Base-by-base conservation (phyloP, 2,113 vertebrate genomes). In the Anoplopoma fimbria region DNA sequence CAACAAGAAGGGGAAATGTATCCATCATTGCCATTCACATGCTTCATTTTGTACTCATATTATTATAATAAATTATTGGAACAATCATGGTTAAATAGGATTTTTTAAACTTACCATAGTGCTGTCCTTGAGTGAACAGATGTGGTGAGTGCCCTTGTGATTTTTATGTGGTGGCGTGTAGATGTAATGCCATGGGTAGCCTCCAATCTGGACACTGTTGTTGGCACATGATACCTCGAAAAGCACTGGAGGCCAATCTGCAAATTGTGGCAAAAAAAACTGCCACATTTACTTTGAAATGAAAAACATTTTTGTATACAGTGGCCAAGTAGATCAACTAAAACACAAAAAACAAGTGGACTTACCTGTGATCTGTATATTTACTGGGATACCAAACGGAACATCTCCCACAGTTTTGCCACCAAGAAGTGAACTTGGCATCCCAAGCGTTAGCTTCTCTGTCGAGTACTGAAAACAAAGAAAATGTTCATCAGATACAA, bases 141-240 rank as follows among this genome's bases (percentile, higher is more conserved):
- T 96, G 91, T 98, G 97, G 93, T 98, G 96, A 82, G 96, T 94
- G 88, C 98, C 98, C 87, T 92, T 94, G 84, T 98, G 95, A 55
- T 94, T 95, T 94, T 96, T 97, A 88, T 97, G 96, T 49, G 96
- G 97, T 45, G 97, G 97, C 42, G 98, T 99, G 91, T 97, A 96
- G 93, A 99, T 99, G 87, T 97, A 99, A 93, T 99, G 97, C 97
- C 97, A 99, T 34, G 98, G 98, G 84, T 96, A 96, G 77, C 98
- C 97, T 91, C 98, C 98, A 61, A 99, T 97, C 93, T 99, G 97
- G 90, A 99, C 95, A 53, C 96, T 95, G 62, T 96, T 97, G 87
- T 97, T 95, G 90, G 97, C 94, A 68, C 96, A 97, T 57, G 95
- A 95, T 70, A 97, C 96, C 91, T 99, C 97, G 89, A 99, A 99